These are phyloP conservation scores for Caenorhabditis sp. DNA, from an alignment of 2,888 invertebrate species.

Conservation along the genomic window DNA sequence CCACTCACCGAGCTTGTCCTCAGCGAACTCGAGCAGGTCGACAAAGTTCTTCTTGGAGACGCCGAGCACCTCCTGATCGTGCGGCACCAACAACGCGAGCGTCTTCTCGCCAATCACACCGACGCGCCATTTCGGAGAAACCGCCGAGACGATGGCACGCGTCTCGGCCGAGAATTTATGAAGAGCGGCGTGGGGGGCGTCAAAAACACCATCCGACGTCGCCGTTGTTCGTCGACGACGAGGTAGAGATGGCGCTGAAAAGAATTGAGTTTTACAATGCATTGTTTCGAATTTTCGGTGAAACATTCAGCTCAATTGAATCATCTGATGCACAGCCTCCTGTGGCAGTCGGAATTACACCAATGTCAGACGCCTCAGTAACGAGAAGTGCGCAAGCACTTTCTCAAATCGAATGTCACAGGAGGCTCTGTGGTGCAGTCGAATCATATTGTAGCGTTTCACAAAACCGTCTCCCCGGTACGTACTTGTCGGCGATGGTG, in stretches of 20 bases:
- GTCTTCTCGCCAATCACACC: slow-evolving; percentile 55
- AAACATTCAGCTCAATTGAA: no score
- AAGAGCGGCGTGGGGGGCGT: slow-evolving; percentile 59
- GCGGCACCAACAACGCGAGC: slow-evolving; percentile 60
- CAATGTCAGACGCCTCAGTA: no score
- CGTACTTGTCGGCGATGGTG: slow-evolving; percentile 28
- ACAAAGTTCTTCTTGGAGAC: slow-evolving; percentile 67
- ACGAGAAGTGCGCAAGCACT: no score
- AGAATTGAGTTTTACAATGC: neutral
- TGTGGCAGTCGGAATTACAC: no score
- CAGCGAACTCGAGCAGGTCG: slow-evolving; percentile 65
- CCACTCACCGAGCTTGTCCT: slow-evolving; percentile 60
- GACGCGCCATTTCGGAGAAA: slow-evolving; percentile 64
- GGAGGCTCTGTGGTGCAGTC: no score
- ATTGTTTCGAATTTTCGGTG: no score
- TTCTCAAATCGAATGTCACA: no score
- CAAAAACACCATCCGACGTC: slow-evolving; percentile 71
- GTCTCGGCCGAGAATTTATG: slow-evolving; percentile 30
- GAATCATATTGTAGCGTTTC: no score
- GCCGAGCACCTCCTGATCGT: slow-evolving; percentile 58
- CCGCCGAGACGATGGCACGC: slow-evolving; percentile 48
- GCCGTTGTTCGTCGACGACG: slow-evolving; percentile 46
- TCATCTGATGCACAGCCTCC: no score
- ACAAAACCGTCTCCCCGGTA: neutral
- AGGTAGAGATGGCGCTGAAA: slow-evolving; percentile 34